Evolutionary conservation across 2,888 invertebrate species (phyloP).

Genomic region (Scaptomyza polygonia): DNA sequence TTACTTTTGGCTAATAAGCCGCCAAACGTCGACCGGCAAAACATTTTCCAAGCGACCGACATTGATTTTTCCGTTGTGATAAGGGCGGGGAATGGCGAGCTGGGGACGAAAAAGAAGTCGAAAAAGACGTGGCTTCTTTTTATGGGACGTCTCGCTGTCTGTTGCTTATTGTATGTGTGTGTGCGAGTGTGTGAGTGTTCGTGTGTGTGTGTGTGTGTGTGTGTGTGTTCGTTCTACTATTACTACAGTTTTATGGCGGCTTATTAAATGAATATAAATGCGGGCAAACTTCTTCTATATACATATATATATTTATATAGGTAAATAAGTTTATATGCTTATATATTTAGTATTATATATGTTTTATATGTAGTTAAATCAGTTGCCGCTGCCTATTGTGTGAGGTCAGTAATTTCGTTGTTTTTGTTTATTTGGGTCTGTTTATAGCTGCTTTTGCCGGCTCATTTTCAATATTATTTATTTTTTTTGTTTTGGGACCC

Average conservation of each 20-base stretch:
- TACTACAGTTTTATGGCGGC: constrained; percentile 81
- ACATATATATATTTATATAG: background rate
- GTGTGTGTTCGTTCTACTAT: constrained; percentile 57
- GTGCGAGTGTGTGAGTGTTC: constrained; percentile 19
- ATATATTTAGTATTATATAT: background rate
- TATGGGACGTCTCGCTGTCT: constrained; percentile 64
- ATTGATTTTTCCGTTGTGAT: constrained; percentile 72
- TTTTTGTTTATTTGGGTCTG: constrained; percentile 2
- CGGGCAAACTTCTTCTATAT: constrained; percentile 18
- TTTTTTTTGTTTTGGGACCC: constrained; percentile 56
- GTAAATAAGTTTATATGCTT: constrained; percentile 18
- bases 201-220: constrained; percentile 22
- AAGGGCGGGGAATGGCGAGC: too few relatives aligned
- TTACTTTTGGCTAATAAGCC: constrained; percentile 58
- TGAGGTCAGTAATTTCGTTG: constrained; percentile 53
- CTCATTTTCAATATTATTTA: constrained; percentile 66
- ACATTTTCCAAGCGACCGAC: constrained; percentile 40
- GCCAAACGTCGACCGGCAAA: constrained; percentile 43
- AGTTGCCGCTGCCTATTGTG: constrained; percentile 24
- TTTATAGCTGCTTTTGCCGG: constrained; percentile 15
- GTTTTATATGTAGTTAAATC: constrained; percentile 11
- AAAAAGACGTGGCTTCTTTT: constrained; percentile 51
- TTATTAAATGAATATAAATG: constrained; percentile 80
- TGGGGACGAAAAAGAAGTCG: too few relatives aligned
- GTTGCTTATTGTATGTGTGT: constrained; percentile 20